Base-by-base conservation (phyloP, 2,113 vertebrate species). In the Thinocorus orbignyianus region DNA sequence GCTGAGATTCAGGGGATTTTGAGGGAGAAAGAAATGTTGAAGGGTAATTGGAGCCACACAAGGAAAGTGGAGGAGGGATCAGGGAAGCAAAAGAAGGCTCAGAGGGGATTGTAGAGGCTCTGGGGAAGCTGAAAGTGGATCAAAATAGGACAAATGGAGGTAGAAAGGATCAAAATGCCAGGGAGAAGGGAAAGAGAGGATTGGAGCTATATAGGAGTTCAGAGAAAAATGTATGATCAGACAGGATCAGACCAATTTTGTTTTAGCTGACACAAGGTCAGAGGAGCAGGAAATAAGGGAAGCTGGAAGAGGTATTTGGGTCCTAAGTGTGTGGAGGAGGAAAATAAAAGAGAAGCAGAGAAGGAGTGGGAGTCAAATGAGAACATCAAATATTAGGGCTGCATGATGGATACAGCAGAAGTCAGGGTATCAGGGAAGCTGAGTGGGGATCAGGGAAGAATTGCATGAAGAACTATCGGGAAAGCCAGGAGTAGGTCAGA, bases 1-100 rank as follows among this genome's bases (percentile, higher is more conserved):
- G 76, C 76, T 96, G 83, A 97, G 91, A 95, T 95, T 94, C 94
- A 92, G 96, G 68, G 95, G 95, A 93, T 97, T 98, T 98, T 93
- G 65, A 94, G 77, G 84, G 86, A 96, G 85, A 97, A 84, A 86
- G 87, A 95, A 96, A 97, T 76, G 57, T 95, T 95, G 76, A 97
- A 82, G 95, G 61, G 85, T 97, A 97, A 94, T 97, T 97, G 82
- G 86, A 97, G 74, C 94, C 93, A 94, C 95, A 92, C 93, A 96
- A 49, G 65, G 90, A 95, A 96, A 82, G 60, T 83, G 57, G 52
- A 93, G 85, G 87, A 95, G 51, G 92, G 92, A 97, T 97, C 94
- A 96, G 79, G 91, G 46, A 64, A 94, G 95, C 83, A 95, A 93
- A 96, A 91, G 89, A 84, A 95, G 90, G 95, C 97, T 98, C 96